Base-by-base conservation (phyloP, 2,888 invertebrate genomes). In the Muschampia staudingeri region DNA sequence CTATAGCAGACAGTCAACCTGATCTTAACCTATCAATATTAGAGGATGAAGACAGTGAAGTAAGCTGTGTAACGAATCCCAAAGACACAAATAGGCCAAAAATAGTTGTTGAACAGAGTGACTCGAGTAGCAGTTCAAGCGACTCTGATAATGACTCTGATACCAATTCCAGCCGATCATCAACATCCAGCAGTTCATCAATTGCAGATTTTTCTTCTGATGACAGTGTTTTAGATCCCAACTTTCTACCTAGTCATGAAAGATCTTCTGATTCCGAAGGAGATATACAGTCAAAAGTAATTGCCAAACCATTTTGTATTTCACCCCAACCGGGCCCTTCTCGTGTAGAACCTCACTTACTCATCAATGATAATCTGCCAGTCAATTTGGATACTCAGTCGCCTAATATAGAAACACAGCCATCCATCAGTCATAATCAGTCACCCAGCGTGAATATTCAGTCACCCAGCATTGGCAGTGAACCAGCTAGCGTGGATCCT, bases 401-500 rank as follows among this genome's bases (percentile, higher is more conserved):
- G 56, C 56, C 56, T 56, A 56, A 56, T 56, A 56, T 56, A 56
- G 56, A 56, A 56, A 56, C 56, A 56, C 56, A 56, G 56, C 56
- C 56, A 56, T 56, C 56, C 56, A 56, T 56, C 14, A 56, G 56
- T 56, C 56, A 56, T 56, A 56, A 56, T 56, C 56, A 56, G 56
- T 56, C 80, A 80, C 76, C 82, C 77, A 82, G 80, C 80, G 77
- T 83, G 44, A 73, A 80, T 78, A 77, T 77, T 56, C 82, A 84
- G 78, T 77, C 84, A 82, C 81, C 81, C 76, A 82, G 81, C 76
- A 67, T 84, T 81, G 81, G 56, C 69, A 81, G 72, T 76, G 78
- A 83, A 72, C 82, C 83, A 81, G 12, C 82, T 80, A 84, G 82
- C 76, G 81, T 77, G 73, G 80, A 81, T 76, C 71, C 79, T 65